Evolutionary conservation across 2,797 vertebrate species (phyloP), one percentile per base, ranked within the genome.

Genomic region (Sebastolobus alascanus): DNA sequence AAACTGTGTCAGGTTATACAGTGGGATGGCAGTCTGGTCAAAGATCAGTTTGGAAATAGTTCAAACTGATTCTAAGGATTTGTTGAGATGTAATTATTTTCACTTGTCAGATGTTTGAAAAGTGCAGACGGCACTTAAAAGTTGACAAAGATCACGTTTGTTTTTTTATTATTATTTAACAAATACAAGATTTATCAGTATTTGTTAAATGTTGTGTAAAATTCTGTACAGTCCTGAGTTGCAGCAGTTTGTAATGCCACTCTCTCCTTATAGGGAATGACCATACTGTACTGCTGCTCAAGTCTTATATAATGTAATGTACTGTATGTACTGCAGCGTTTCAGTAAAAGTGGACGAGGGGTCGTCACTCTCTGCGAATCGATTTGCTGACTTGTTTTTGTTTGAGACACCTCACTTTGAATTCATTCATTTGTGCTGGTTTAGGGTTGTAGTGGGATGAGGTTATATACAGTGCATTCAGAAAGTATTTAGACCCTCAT

Each of bases 1-100:
- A 80, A 87, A 3, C 85, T 88, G 85, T 84, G 85, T 84, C 88
- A 31, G 89, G 89, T 83, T 65, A 82, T 80, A 78, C 88, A 87
- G 84, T 79, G 79, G 75, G 75, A 71, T 0, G 16, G 65, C 5
- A 35, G 52, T 54, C 52, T 22, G 0, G 52, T 22, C 52, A 54
- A 22, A 54, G 18, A 20, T 73, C 71, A 5, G 43, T 88, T 73
- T 82, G 80, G 52, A 83, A 89, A 86, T 86, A 85, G 69, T 86
- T 89, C 84, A 80, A 20, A 78, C 9, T 5, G 67, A 54, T 18
- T 14, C 2, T 6, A 14, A 78, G 60, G 25, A 54, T 43, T 65
- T 63, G 58, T 73, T 31, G 71, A 71, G 84, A 58, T 89, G 80
- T 88, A 88, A 80, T 82, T 72, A 75, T 83, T 83, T 56, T 71